phyloP scores from a whole-genome alignment of 2,797 vertebrate genomes.

The Glyptemys insculpta region DNA sequence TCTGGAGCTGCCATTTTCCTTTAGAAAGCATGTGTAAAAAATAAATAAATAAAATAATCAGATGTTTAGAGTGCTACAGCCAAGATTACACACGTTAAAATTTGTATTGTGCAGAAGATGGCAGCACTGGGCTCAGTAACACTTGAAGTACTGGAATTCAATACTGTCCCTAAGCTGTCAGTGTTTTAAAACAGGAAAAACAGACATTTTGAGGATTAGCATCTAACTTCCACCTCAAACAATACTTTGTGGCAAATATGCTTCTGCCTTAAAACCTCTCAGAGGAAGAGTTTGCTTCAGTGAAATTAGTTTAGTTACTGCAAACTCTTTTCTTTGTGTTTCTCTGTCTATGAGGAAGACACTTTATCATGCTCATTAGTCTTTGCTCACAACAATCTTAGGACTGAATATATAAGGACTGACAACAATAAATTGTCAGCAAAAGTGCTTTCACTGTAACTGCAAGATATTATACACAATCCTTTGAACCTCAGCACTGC shows the following conservation, averaged over 20 bases:
- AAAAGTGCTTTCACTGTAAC: not conserved
- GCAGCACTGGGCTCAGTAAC: slow-evolving; percentile 45
- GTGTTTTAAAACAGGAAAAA: not conserved
- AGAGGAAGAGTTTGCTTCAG: not conserved
- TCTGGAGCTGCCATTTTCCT: not conserved
- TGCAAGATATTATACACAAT: not conserved
- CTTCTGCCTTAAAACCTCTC: not conserved
- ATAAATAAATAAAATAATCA: not conserved
- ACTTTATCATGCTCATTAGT: not conserved
- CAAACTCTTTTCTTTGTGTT: not conserved
- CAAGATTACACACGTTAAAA: slow-evolving; percentile 25
- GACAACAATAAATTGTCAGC: not conserved
- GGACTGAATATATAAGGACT: not conserved
- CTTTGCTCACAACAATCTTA: not conserved
- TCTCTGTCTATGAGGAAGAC: not conserved
- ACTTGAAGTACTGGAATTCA: not conserved
- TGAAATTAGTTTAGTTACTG: not conserved
- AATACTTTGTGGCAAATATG: not conserved
- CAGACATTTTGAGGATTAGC: not conserved
- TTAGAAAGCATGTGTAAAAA: not conserved
- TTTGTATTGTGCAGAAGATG: slow-evolving; percentile 49
- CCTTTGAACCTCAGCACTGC: not conserved
- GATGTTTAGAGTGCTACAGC: not conserved
- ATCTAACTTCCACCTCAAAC: not conserved
- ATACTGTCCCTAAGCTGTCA: not conserved